Evolutionary conservation across 2,888 invertebrate species (phyloP).

Genomic region (Cerastoderma edule): DNA sequence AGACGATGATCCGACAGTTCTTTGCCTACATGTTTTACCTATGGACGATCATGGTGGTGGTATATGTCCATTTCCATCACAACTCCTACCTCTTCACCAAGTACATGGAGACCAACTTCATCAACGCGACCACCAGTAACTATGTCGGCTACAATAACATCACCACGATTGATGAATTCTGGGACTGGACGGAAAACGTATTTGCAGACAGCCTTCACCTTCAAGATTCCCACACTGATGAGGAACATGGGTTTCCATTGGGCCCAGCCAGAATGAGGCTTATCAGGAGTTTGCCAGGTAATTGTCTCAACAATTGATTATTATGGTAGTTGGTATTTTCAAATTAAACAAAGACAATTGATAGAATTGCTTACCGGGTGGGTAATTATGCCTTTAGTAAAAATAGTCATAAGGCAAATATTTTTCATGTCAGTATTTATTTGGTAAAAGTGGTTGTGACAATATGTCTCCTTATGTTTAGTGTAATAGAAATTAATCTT

Average conservation of each 20-base stretch:
- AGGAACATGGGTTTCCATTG: constrained; percentile 70
- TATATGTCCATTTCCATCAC: constrained; percentile 69
- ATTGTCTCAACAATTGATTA: no score
- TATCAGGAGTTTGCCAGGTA: constrained; percentile 69
- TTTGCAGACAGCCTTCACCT: constrained; percentile 65
- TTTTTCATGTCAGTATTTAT: no score
- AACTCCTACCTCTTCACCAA: constrained; percentile 59
- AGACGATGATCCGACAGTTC: constrained; percentile 73
- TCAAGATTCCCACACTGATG: constrained; percentile 55
- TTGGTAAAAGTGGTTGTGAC: no score
- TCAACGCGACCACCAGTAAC: constrained; percentile 40
- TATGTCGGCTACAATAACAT: constrained; percentile 63
- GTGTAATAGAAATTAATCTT: no score
- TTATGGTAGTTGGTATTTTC: no score
- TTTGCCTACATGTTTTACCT: constrained; percentile 74
- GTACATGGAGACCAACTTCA: constrained; percentile 64
- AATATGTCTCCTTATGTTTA: no score
- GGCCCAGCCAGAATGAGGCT: constrained; percentile 76
- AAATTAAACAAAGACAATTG: no score
- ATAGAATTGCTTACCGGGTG: no score
- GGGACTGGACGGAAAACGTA: constrained; percentile 73
- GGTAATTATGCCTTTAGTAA: no score
- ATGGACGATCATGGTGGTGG: constrained; percentile 72
- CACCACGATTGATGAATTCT: constrained; percentile 69
- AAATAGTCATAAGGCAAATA: no score